phyloP scores from a whole-genome alignment of 2,888 invertebrate species.

The Hydriomena furcata region DNA sequence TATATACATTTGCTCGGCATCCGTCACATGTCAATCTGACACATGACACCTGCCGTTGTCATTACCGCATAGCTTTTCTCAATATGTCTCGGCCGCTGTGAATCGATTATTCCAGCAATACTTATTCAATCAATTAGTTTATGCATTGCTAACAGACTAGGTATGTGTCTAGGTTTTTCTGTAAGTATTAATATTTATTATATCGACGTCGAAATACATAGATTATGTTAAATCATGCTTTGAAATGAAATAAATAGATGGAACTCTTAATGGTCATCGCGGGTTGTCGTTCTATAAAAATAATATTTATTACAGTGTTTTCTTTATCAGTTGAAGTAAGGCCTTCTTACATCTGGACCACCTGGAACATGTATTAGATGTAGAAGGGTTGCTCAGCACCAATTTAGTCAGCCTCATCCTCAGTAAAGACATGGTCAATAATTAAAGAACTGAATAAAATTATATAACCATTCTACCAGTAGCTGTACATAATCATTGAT shows the following conservation, averaged over 20 bases:
- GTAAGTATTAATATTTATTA: constrained; percentile 32
- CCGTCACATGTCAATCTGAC: constrained; percentile 35
- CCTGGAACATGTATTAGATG: too few species aligned
- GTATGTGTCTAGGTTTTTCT: constrained; percentile 33
- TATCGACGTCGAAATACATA: constrained; percentile 26
- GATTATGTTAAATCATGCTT: constrained; percentile 23
- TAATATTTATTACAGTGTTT: too few species aligned
- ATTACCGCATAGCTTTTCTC: constrained; percentile 29
- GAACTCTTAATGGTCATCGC: too few species aligned
- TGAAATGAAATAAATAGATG: constrained; percentile 18
- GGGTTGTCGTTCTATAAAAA: not conserved
- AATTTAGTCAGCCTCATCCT: too few species aligned
- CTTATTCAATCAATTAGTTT: constrained; percentile 33
- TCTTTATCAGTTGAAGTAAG: too few species aligned
- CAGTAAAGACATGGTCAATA: too few species aligned
- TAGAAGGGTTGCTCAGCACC: too few species aligned
- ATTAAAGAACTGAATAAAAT: not conserved
- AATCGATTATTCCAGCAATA: constrained; percentile 24
- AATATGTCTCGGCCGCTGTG: constrained; percentile 16
- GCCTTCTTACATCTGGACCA: too few species aligned
- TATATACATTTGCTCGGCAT: constrained; percentile 21
- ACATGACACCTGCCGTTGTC: constrained; percentile 30
- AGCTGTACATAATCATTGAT: too few species aligned
- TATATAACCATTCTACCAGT: too few species aligned
- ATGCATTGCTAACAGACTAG: constrained; percentile 26